Base-by-base conservation (phyloP, 1,140 invertebrate species). In the Brachionus rubens region DNA sequence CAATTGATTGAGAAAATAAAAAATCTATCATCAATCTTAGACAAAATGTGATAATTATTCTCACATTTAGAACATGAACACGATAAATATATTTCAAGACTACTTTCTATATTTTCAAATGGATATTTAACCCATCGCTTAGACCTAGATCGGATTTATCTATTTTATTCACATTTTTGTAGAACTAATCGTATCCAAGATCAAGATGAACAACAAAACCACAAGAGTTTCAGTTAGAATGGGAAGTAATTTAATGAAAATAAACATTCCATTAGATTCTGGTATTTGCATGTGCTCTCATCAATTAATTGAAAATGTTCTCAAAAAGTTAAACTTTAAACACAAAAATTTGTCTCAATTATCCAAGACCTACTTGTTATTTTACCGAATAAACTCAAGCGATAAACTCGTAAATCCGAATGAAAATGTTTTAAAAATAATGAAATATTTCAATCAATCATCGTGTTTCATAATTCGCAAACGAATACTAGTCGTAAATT, bases 381-480 rank as follows among this genome's bases (percentile, higher is more conserved):
- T 33, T 28, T 59, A 14, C n/a, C 30, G 19, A 16, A 59, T 59
- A 30, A 33, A 59, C 54, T 36, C 54, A 36, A 14, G 36, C 9
- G 54, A 59, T n/a, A 59, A 40, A 1, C n/a, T 6, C 3, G 19
- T 59, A 1, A 59, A 36, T 16, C 7, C 30, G 36, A 16, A 7
- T 33, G 54, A 59, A 21, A 59, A 16, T 16, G 21, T 59, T 14
- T 40, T 33, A 16, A 59, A 59, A 36, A 19, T 40, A 33, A 36
- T 59, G 7, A 59, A 59, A 16, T n/a, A 36, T 14, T 59, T 59
- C 16, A 41, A 41, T 36, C 16, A 16, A 36, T 1, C 33, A 10
- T 59, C 54, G 9, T 33, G 28, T n/a, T 59, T 59, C 19, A 59
- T 59, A 21, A 59, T 59, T 6, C 12, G 54, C n/a, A 59, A 59